Conservation (phyloP, 1,140 invertebrate species). For the Ceratitis capitata region DNA sequence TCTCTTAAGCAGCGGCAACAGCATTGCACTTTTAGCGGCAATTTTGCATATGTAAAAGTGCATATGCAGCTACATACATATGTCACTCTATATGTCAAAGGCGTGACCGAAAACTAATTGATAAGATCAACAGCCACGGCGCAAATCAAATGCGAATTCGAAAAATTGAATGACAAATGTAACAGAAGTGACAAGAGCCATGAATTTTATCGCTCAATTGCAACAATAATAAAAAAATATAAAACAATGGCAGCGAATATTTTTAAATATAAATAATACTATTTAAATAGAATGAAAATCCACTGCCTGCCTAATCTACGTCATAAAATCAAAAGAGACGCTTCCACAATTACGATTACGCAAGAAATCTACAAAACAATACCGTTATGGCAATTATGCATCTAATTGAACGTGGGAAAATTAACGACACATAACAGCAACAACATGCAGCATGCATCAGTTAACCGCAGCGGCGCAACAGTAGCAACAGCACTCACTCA, state of each 20-base stretch:
- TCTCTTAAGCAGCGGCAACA: neutral
- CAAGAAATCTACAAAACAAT: neutral
- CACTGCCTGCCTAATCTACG: neutral
- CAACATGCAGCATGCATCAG: neutral
- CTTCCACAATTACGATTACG: neutral
- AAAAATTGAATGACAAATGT: constrained; percentile 14
- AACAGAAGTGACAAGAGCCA: constrained; percentile 33
- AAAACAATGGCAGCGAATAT: neutral
- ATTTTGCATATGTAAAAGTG: neutral
- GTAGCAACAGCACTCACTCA: neutral
- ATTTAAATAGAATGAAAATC: neutral
- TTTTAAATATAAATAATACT: neutral
- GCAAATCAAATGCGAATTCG: neutral
- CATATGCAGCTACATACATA: neutral
- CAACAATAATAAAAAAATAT: neutral
- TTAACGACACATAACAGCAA: neutral
- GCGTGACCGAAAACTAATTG: constrained; percentile 26
- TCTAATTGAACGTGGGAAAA: constrained; percentile 37
- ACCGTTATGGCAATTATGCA: constrained; percentile 23
- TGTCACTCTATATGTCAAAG: neutral
- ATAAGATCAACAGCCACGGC: constrained; percentile 24
- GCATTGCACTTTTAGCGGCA: neutral
- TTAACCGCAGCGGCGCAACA: neutral
- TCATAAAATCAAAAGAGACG: neutral
- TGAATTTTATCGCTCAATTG: constrained; percentile 36